A percentile compares a stretch with the other conserved stretches of the same genome.
phyloP scores from a whole-genome alignment of 2,888 invertebrate genomes.

The Lymantria dispar region DNA sequence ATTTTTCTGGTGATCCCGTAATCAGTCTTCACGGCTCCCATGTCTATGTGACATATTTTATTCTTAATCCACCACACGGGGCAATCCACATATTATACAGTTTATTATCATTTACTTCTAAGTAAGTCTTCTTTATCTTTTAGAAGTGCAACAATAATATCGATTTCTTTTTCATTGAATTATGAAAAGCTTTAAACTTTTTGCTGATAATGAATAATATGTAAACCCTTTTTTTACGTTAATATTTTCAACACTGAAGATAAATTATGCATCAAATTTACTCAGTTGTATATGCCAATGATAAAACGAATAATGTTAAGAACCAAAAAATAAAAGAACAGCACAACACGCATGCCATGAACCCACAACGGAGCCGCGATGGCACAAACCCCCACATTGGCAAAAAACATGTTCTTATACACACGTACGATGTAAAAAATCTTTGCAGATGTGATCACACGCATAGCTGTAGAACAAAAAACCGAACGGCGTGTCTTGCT shows the following conservation, averaged over 20 bases:
- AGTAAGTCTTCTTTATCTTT: no score
- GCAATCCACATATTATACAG: no score
- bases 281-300: constrained; percentile 36
- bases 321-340: constrained; percentile 48
- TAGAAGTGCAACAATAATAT: no score
- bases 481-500: constrained; percentile 42
- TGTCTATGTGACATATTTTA: no score
- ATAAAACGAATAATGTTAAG: constrained; percentile 47
- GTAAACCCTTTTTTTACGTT: neutral
- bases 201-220: neutral
- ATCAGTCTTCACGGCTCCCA: no score
- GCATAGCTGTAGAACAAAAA: constrained; percentile 58
- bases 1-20: no score
- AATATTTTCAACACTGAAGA: neutral
- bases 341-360: constrained; percentile 46
- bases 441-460: constrained; percentile 71
- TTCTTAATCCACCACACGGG: no score
- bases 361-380: constrained; percentile 43
- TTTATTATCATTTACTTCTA: no score
- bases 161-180: no score
- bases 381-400: constrained; percentile 43
- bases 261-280: constrained; percentile 18
- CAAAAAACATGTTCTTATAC: constrained; percentile 50
- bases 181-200: no score
- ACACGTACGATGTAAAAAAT: constrained; percentile 54